Evolutionary conservation across 2,113 vertebrate genomes (phyloP).

Genomic region (Erythrocercus mccallii): DNA sequence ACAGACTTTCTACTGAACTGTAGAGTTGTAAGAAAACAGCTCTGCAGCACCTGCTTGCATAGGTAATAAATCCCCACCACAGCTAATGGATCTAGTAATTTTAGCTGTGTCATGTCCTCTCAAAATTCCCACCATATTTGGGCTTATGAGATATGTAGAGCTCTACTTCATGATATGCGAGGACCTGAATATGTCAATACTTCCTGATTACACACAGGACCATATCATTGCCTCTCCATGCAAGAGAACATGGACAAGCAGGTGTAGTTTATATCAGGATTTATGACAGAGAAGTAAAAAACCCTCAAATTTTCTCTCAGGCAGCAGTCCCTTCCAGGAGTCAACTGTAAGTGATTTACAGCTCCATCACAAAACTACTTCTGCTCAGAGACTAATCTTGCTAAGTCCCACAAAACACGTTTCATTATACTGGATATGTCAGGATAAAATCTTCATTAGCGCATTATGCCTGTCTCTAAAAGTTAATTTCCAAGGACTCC

Average conservation of each 20-base stretch:
- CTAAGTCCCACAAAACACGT: not conserved
- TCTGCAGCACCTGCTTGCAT: not conserved
- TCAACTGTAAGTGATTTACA: not conserved
- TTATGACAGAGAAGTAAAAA: not conserved
- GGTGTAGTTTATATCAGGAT: not conserved
- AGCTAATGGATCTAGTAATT: not conserved
- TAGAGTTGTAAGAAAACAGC: not conserved
- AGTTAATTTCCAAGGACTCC: not conserved
- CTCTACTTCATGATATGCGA: not conserved
- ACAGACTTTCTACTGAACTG: not conserved
- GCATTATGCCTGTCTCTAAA: not conserved
- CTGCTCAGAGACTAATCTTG: not conserved
- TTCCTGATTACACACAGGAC: not conserved
- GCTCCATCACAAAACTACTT: not conserved
- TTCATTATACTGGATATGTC: not conserved
- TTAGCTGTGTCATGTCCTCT: not conserved
- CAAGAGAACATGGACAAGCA: not conserved
- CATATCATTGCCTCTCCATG: not conserved
- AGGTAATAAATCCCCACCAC: not conserved
- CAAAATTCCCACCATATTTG: not conserved
- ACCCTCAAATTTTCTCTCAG: not conserved
- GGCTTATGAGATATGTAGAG: not conserved
- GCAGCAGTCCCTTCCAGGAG: not conserved
- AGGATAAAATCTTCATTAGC: not conserved
- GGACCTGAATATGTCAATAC: not conserved